These are phyloP conservation scores for Leptothorax acervorum DNA, from an alignment of 2,888 invertebrate species.

Conservation along the genomic window DNA sequence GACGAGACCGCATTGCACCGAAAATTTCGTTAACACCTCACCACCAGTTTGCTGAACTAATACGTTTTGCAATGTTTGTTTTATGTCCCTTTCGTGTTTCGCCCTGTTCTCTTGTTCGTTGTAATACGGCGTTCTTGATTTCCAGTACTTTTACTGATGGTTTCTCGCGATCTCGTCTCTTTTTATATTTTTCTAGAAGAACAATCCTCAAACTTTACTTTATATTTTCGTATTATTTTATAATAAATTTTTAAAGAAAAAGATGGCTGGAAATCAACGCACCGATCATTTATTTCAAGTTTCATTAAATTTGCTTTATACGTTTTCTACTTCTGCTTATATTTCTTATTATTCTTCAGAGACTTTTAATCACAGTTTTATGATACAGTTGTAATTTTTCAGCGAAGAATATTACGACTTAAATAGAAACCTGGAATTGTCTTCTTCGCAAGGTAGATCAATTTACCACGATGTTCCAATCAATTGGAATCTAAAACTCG, in stretches of 20 bases:
- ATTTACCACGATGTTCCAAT: constrained; percentile 38
- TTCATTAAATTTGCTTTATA: constrained; percentile 30
- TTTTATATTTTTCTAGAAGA: constrained; percentile 49
- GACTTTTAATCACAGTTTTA: neutral
- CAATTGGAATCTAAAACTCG: constrained; percentile 55
- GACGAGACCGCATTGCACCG: constrained; percentile 40
- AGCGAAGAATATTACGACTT: neutral
- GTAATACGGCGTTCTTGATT: constrained; percentile 55
- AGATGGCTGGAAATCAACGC: constrained; percentile 76
- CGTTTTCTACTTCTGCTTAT: neutral
- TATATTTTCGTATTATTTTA: constrained; percentile 78
- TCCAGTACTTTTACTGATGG: constrained; percentile 6
- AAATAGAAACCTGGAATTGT: neutral
- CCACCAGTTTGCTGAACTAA: constrained; percentile 73
- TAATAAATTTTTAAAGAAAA: constrained; percentile 76
- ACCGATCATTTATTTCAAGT: constrained; percentile 28
- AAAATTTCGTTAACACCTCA: constrained; percentile 72
- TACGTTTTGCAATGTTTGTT: constrained; percentile 78
- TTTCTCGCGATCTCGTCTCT: constrained; percentile 29
- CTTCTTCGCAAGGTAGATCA: neutral
- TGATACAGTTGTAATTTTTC: constrained; percentile 1
- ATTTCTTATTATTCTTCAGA: neutral
- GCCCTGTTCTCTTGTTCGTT: constrained; percentile 30
- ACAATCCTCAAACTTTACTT: constrained; percentile 71
- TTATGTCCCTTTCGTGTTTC: constrained; percentile 45